Conservation (phyloP, 2,888 invertebrate genomes). For the Diarsia brunnea region DNA sequence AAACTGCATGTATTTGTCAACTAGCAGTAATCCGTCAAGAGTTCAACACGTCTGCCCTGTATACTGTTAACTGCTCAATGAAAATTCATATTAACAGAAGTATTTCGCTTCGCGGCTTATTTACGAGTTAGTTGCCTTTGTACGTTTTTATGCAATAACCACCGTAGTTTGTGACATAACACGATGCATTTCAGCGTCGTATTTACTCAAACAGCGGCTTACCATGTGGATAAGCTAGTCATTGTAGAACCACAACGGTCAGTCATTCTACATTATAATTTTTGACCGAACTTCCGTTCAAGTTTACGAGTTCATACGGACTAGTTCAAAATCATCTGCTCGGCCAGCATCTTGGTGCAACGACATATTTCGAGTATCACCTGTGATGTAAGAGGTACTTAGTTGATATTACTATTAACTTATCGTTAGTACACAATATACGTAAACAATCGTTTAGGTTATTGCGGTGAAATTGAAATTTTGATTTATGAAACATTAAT, state of each 20-base stretch:
- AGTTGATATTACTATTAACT: conserved; percentile 23
- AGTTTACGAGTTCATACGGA: conserved; percentile 73
- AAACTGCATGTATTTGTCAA: conserved; percentile 17
- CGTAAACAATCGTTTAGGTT: conserved; percentile 44
- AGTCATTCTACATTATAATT: conserved; percentile 70
- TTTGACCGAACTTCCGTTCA: conserved; percentile 67
- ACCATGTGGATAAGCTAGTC: conserved; percentile 50
- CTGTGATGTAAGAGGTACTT: conserved; percentile 29
- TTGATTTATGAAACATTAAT: conserved; percentile 12
- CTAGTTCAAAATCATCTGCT: conserved; percentile 66
- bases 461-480: conserved; percentile 36
- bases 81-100: conserved; percentile 17
- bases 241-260: conserved; percentile 64
- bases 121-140: conserved; percentile 27
- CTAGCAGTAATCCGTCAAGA: conserved; percentile 1
- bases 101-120: conserved; percentile 16
- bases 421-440: conserved; percentile 40
- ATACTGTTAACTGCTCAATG: conserved; percentile 9
- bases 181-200: conserved; percentile 40
- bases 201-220: conserved; percentile 50
- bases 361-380: conserved; percentile 65
- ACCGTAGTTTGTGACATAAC: conserved; percentile 45
- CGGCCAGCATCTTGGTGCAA: conserved; percentile 25
- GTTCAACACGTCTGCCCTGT: background rate
- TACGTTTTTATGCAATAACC: conserved; percentile 40